A percentile compares a stretch with the other conserved stretches of the same genome.
Conservation (phyloP, 1,140 invertebrate species). For the Leptonema lineaticorne region DNA sequence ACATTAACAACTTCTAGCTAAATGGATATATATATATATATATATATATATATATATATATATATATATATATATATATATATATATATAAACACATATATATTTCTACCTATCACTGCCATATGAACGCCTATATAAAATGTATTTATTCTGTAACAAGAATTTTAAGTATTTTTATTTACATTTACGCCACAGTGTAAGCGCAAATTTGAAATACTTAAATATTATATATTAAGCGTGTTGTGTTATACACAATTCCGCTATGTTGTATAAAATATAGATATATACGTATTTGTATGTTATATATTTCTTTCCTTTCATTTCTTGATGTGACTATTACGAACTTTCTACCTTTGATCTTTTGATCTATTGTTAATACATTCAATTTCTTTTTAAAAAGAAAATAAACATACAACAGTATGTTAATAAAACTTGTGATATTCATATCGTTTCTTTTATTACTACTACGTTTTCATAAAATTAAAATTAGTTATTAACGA, state of each 20-base stretch:
- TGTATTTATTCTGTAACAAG: neutral
- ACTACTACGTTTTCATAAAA: too few species aligned
- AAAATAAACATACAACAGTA: neutral
- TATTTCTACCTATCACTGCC: slow-evolving; percentile 17
- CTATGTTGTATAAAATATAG: slow-evolving; percentile 4
- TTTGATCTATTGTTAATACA: neutral
- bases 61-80: too few species aligned
- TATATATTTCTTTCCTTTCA: neutral
- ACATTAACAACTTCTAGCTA: neutral
- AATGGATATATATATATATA: neutral
- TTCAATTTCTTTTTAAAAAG: slow-evolving; percentile 5
- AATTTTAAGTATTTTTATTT: neutral
- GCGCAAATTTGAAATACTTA: too few species aligned
- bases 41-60: too few species aligned
- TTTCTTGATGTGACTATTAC: neutral
- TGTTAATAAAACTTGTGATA: slow-evolving; percentile 9
- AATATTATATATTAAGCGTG: neutral
- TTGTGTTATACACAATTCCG: slow-evolving; percentile 27
- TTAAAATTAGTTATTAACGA: too few species aligned
- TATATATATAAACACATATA: too few species aligned
- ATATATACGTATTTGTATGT: neutral
- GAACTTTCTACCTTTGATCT: slow-evolving; percentile 3
- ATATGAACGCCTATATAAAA: neutral
- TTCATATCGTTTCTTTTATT: too few species aligned
- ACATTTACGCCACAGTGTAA: neutral